phyloP scores from a whole-genome alignment of 2,113 vertebrate species.

The Nothobranchius furzeri region DNA sequence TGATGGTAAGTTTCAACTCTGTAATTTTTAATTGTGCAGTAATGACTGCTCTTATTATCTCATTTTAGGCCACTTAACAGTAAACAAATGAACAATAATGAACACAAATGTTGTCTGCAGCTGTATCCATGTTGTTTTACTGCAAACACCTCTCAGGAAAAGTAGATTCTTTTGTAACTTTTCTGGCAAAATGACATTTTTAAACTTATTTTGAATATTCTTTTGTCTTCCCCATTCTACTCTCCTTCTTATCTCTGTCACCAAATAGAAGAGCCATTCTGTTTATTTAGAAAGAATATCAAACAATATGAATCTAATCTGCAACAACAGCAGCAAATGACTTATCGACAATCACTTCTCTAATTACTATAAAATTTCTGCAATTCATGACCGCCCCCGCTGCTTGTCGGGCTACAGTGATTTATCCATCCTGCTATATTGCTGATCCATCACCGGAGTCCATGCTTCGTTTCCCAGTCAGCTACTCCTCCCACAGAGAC shows the following conservation, averaged over 20 bases:
- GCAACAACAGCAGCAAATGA: slow-evolving; percentile 39
- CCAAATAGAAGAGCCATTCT: neutral
- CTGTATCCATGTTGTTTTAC: no score
- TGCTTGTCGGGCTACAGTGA: slow-evolving; percentile 10
- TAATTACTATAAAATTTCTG: slow-evolving; percentile 23
- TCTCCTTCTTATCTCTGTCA: slow-evolving; percentile 4
- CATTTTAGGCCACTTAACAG: no score
- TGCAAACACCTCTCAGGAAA: no score
- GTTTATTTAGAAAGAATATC: slow-evolving; percentile 16
- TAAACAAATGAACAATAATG: no score
- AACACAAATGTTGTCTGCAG: no score
- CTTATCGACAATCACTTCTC: slow-evolving; percentile 49
- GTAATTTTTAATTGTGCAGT: no score
- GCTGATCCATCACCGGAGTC: slow-evolving; percentile 34
- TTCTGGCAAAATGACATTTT: no score
- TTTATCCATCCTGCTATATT: slow-evolving; percentile 28
- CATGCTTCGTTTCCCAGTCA: slow-evolving; percentile 29
- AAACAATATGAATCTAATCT: slow-evolving; percentile 33
- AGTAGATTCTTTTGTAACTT: no score
- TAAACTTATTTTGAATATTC: no score
- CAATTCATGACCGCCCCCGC: slow-evolving; percentile 5
- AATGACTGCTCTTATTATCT: no score
- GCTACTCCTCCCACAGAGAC: slow-evolving; percentile 15
- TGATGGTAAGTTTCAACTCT: no score
- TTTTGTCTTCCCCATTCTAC: neutral